Percentiles rank a stretch among this genome's conserved stretches.
Evolutionary conservation across 2,113 vertebrate genomes (phyloP).

Genomic region (Anser cygnoides): DNA sequence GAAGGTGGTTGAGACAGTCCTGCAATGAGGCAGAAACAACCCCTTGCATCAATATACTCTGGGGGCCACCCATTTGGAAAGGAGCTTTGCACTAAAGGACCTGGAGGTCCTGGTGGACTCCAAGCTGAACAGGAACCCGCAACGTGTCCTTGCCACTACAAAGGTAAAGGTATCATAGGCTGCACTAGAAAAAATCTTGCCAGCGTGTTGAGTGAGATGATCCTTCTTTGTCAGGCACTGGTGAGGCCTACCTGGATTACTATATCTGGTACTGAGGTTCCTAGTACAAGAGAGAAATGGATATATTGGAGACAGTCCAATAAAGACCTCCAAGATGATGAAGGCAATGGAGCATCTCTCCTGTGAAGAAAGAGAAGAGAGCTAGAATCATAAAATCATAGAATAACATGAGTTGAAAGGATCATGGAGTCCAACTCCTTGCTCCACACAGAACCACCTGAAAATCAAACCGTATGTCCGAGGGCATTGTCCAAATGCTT

Average conservation of each 20-base stretch:
- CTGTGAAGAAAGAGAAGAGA: background rate
- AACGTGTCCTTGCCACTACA: background rate
- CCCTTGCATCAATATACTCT: background rate
- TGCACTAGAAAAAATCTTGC: background rate
- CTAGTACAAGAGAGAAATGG: background rate
- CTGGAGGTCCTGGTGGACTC: background rate
- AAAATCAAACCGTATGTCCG: too few species aligned
- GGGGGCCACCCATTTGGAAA: background rate
- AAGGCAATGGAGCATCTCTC: background rate
- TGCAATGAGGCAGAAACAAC: background rate
- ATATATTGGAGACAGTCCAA: background rate
- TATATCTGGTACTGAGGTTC: background rate
- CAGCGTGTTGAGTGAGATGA: background rate
- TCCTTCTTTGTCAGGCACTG: background rate
- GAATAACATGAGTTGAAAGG: too few species aligned
- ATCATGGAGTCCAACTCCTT: too few species aligned
- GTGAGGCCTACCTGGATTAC: background rate
- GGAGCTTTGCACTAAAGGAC: background rate
- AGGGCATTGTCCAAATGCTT: too few species aligned
- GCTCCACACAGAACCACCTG: too few species aligned
- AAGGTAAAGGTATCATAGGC: background rate
- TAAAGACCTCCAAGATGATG: rapidly evolving
- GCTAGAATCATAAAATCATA: too few species aligned
- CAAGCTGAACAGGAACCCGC: background rate
- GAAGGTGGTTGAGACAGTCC: background rate